These are phyloP conservation scores for Cataglyphis hispanica DNA, from an alignment of 1,140 invertebrate genomes.

Conservation along the genomic window DNA sequence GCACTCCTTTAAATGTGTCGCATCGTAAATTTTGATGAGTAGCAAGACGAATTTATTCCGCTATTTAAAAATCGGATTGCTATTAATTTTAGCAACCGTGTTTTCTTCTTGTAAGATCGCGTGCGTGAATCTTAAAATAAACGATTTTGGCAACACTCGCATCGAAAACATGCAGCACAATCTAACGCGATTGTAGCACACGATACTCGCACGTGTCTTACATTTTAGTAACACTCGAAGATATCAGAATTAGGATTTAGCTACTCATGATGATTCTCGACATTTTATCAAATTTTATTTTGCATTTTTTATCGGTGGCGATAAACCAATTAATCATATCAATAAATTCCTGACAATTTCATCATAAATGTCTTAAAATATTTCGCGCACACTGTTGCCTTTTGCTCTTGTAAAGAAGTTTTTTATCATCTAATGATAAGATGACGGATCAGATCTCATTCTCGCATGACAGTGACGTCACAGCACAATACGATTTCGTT, in stretches of 20 bases:
- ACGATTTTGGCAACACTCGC: slow-evolving; percentile 16
- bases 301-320: neutral
- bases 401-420: neutral
- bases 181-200: neutral
- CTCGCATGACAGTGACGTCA: slow-evolving; percentile 66
- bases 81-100: slow-evolving; percentile 13
- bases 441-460: slow-evolving; percentile 79
- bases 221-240: neutral
- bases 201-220: neutral
- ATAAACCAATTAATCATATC: neutral
- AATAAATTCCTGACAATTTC: neutral
- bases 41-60: too few species aligned
- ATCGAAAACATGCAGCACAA: too few species aligned
- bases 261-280: neutral
- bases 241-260: neutral
- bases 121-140: slow-evolving; percentile 29
- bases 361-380: neutral
- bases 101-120: neutral
- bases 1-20: neutral
- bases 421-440: neutral
- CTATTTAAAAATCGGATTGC: neutral
- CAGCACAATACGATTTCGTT: slow-evolving; percentile 72
- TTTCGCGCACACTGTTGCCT: neutral
- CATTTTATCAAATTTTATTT: neutral
- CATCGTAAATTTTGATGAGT: neutral